Base-by-base conservation (phyloP, 2,113 vertebrate species). In the Oostethus manadensis region DNA sequence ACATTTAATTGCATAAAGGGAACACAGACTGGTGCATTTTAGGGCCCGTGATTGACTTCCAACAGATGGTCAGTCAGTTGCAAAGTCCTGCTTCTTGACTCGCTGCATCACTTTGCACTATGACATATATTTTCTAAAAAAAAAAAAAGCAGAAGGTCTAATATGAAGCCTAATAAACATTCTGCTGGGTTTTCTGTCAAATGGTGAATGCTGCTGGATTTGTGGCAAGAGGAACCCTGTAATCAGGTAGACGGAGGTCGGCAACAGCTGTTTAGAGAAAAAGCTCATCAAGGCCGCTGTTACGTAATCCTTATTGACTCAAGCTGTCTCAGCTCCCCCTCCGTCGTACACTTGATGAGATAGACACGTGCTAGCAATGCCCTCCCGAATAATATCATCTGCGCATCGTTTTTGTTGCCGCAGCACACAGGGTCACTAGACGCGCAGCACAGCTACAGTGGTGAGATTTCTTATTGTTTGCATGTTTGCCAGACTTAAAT, bases 181-280 rank as follows among this genome's bases (percentile, higher is more conserved):
- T 3, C 55, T 14, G 3, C 9, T n/a, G 5, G 17, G 44, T 51
- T 70, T 61, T 70, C 55, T 63, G 73, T 63, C 29, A 45, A 66
- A 60, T 18, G 1, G 46, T 48, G 53, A 8, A 23, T 47, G 69
- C 23, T 4, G 7, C 65, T 64, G 77, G 81, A 86, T 85, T 86
- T 78, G 66, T 70, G 53, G 26, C 51, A 66, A 78, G 54, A 77
- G 71, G 68, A 78, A 76, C 11, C 46, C 69, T 75, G 81, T 89
- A 87, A 88, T 87, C 78, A 87, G 82, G 82, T 85, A 56, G 70
- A 60, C 50, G 26, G 43, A 74, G 68, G 68, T 64, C 69, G 76
- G 80, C 67, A 79, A 84, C 86, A 88, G 80, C 86, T 88, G 84
- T 77, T 87, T 87, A 80, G 71, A 86, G 74, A 80, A 80, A 86